Conservation (phyloP, 2,888 invertebrate genomes). For the Laothoe populi region DNA sequence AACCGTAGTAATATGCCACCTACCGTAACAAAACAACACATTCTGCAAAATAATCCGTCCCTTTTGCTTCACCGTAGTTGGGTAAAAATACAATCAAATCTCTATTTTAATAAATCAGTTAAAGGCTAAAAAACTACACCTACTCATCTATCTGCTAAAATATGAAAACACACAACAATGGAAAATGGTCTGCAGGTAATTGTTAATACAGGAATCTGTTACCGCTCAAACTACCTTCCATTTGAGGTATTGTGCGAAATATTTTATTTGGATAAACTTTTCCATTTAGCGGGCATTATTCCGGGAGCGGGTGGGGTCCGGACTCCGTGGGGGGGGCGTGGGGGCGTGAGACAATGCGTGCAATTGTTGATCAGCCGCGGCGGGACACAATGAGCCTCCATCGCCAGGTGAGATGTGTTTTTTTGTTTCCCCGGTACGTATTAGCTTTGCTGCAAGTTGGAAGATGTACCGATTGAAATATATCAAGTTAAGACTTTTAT, state of each 20-base stretch:
- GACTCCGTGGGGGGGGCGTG: neutral
- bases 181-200: conserved; percentile 4
- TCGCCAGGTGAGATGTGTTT: conserved; percentile 37
- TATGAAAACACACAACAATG: neutral
- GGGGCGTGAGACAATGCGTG: neutral
- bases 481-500: too few relatives aligned
- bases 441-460: neutral
- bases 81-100: too few relatives aligned
- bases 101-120: too few relatives aligned
- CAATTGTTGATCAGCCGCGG: conserved; percentile 21
- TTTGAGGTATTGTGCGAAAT: conserved; percentile 6
- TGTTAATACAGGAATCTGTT: conserved; percentile 12
- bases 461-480: neutral
- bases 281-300: conserved; percentile 28
- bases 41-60: too few relatives aligned
- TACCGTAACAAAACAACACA: too few relatives aligned
- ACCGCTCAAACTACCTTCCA: conserved; percentile 17
- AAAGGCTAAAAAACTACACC: too few relatives aligned
- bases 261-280: conserved; percentile 23
- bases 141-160: neutral
- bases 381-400: conserved; percentile 34
- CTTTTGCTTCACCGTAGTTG: too few relatives aligned
- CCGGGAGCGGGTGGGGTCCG: neutral
- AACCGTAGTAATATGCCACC: too few relatives aligned
- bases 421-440: conserved; percentile 32